Evolutionary conservation across 2,888 invertebrate species (phyloP), one percentile per base, ranked within the genome.

Genomic region (Exephanes ischioxanthus): DNA sequence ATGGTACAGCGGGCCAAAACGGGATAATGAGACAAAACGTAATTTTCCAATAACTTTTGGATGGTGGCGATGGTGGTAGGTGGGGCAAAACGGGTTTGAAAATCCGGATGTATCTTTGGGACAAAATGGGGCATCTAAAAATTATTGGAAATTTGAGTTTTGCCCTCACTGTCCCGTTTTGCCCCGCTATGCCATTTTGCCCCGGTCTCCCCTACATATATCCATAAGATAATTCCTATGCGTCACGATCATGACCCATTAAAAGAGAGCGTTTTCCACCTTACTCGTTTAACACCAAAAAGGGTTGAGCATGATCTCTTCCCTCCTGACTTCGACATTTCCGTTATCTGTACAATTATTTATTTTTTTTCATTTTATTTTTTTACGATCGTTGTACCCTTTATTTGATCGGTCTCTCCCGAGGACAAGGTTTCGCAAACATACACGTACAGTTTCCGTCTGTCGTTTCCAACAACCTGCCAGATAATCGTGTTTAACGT

Each of bases 381-480:
- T 78, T 66, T 78, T 58, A 58, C 37, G 33, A 76, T 55, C 37
- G 16, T 33, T 30, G 55, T 51, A 73, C 14, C 26, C 30, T n/a
- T 67, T 78, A 58, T 78, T 83, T 78, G 67, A 73, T 67, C 41
- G 55, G 30, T 72, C 71, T 70, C 63, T 77, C 45, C 22, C 14
- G 16, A 61, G 45, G 72, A n/a, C 58, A n/a, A 33, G 58, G 33
- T 58, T 67, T n/a, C 45, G 71, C 58, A 30, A 33, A 45, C 68
- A 58, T 53, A 19, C 22, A 22, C 66, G 55, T 37, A 11, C 19
- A 61, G 61, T 61, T 51, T 80, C 37, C 48, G 45, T 37, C 75
- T 53, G 11, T 22, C 79, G 51, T 63, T 75, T 80, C 61, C 41
- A 72, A 83, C 79, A 71, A 79, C 53, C 70, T 61, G 79, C 51